Evolutionary conservation across 2,888 invertebrate genomes (phyloP).

Genomic region (Leptinotarsa peninsularis): DNA sequence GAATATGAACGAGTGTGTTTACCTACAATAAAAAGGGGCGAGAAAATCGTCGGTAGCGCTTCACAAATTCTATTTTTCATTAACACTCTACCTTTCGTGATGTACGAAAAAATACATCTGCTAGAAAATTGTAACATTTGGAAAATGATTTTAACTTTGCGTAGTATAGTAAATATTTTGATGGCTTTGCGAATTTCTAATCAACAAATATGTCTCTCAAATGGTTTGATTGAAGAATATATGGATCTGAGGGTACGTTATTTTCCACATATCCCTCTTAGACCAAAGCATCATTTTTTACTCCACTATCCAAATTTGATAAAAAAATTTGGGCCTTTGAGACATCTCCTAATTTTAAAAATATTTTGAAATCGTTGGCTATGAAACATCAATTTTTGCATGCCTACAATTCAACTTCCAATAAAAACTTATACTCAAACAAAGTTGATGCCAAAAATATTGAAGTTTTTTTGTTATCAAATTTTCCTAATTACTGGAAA

Average conservation of each 20-base stretch:
- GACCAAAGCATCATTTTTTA: conserved; percentile 27
- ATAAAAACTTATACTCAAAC: neutral
- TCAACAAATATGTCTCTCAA: too few relatives aligned
- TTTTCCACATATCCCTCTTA: neutral
- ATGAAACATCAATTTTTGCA: conserved; percentile 7
- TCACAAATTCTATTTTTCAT: too few relatives aligned
- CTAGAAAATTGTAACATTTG: too few relatives aligned
- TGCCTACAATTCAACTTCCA: neutral
- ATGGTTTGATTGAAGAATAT: neutral
- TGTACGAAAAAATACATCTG: too few relatives aligned
- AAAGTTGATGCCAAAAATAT: too few relatives aligned
- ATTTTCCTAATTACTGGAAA: too few relatives aligned
- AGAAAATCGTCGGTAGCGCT: too few relatives aligned
- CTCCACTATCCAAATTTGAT: conserved; percentile 21
- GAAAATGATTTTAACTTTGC: too few relatives aligned
- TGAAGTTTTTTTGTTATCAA: too few relatives aligned
- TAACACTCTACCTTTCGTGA: too few relatives aligned
- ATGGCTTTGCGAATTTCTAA: too few relatives aligned
- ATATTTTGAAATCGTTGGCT: neutral
- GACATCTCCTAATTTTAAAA: conserved; percentile 13
- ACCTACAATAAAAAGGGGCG: neutral
- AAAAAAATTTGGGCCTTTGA: conserved; percentile 16
- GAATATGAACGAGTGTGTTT: neutral
- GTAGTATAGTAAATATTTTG: too few relatives aligned
- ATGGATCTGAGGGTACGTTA: neutral